These are phyloP conservation scores for Gopherus evgoodei DNA, from an alignment of 2,113 vertebrate genomes.

Conservation along the genomic window DNA sequence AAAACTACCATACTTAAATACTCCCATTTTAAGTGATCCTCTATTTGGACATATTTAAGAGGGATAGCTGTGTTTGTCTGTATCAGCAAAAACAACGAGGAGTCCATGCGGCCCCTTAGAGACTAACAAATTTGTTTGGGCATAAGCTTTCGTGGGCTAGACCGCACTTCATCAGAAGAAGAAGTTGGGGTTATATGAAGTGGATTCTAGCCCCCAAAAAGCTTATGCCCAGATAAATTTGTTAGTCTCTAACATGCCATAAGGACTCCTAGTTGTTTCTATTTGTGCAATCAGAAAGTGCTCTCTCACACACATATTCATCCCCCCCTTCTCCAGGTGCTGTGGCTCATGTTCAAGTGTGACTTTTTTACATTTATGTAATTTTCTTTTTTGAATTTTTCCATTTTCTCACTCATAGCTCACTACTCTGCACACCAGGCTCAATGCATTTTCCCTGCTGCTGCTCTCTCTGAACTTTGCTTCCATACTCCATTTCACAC, in stretches of 20 bases:
- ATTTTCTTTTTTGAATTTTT: not conserved
- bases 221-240: too few species aligned
- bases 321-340: not conserved
- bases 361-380: not conserved
- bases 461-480: not conserved
- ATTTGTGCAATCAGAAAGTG: not conserved
- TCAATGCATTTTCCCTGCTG: not conserved
- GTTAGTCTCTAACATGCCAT: too few species aligned
- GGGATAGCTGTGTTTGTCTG: too few species aligned
- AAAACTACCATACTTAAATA: not conserved
- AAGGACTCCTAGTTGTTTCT: not conserved
- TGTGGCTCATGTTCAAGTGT: not conserved
- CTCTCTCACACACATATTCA: too few species aligned
- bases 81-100: too few species aligned
- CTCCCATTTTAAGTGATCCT: not conserved
- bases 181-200: too few species aligned
- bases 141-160: too few species aligned
- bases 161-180: too few species aligned
- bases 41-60: not conserved
- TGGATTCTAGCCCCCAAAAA: too few species aligned
- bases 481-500: not conserved
- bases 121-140: too few species aligned
- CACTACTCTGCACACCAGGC: fast-evolving
- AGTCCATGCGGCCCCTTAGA: too few species aligned
- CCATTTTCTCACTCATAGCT: not conserved